phyloP scores from a whole-genome alignment of 2,113 vertebrate genomes.

The Peromyscus polionotus region DNA sequence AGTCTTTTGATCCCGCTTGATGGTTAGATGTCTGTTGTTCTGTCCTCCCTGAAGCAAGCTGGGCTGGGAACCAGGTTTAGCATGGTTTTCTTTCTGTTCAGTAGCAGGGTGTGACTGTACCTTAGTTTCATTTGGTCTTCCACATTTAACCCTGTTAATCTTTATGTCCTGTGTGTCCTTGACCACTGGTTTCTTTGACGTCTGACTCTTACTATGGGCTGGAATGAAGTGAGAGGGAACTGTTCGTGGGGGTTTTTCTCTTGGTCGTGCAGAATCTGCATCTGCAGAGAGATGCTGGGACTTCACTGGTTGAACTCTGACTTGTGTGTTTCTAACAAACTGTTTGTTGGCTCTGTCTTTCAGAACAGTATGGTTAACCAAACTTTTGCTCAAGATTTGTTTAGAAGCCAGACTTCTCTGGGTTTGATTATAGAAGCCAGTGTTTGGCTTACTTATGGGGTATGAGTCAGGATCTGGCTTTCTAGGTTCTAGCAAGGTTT shows the following conservation, averaged over 20 bases:
- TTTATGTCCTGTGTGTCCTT: constrained; percentile 32
- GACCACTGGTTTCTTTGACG: not conserved
- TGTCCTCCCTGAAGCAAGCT: accelerated
- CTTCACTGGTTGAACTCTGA: constrained; percentile 15
- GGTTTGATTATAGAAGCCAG: not conserved
- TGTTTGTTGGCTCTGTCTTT: constrained; percentile 34
- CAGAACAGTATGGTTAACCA: not conserved
- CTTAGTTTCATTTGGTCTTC: not conserved
- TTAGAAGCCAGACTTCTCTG: constrained; percentile 22
- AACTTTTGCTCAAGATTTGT: not conserved
- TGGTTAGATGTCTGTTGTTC: not conserved
- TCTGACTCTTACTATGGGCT: not conserved
- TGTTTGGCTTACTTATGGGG: not conserved
- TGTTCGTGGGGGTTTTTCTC: not conserved
- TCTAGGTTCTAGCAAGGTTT: not conserved
- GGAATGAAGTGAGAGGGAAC: not conserved
- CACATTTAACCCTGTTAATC: not conserved
- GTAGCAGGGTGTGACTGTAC: not conserved
- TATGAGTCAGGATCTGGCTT: not conserved
- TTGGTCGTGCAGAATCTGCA: not conserved
- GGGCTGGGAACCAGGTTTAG: not conserved
- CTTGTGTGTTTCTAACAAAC: not conserved
- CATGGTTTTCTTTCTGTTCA: not conserved
- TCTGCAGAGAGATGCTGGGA: not conserved
- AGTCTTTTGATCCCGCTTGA: not conserved